Evolutionary conservation across 2,113 vertebrate species (phyloP).

Genomic region (Microcebus griseorufus): DNA sequence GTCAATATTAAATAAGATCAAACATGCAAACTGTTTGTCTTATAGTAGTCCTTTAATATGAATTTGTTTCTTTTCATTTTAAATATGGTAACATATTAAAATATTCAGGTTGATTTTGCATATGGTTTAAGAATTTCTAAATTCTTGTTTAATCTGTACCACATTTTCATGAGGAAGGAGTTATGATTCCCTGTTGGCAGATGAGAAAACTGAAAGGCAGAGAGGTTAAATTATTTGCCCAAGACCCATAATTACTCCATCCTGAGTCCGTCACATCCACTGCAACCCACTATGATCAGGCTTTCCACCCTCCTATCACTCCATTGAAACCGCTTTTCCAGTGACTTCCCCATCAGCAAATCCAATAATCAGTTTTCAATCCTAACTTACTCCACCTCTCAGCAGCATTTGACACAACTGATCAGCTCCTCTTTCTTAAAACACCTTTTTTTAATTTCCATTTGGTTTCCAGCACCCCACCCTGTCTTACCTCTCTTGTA

Average conservation of each 20-base stretch:
- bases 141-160: too few species aligned
- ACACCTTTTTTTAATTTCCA: not conserved
- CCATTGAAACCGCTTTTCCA: not conserved
- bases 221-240: not conserved
- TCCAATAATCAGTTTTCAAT: not conserved
- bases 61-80: not conserved
- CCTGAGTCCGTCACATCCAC: not conserved
- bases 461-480: not conserved
- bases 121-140: too few species aligned
- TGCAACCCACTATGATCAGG: not conserved
- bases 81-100: too few species aligned
- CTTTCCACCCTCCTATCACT: not conserved
- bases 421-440: not conserved
- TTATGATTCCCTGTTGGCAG: not conserved
- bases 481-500: not conserved
- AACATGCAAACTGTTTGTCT: not conserved
- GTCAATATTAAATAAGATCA: conserved; percentile 15
- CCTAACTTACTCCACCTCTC: not conserved
- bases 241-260: not conserved
- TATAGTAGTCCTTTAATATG: not conserved
- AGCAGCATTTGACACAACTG: not conserved
- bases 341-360: not conserved
- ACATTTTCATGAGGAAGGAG: not conserved
- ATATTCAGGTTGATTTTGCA: too few species aligned
- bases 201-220: not conserved